A percentile compares a stretch with the other conserved stretches of the same genome.
Conservation (phyloP, 2,797 vertebrate genomes). For the Poecilia picta region DNA sequence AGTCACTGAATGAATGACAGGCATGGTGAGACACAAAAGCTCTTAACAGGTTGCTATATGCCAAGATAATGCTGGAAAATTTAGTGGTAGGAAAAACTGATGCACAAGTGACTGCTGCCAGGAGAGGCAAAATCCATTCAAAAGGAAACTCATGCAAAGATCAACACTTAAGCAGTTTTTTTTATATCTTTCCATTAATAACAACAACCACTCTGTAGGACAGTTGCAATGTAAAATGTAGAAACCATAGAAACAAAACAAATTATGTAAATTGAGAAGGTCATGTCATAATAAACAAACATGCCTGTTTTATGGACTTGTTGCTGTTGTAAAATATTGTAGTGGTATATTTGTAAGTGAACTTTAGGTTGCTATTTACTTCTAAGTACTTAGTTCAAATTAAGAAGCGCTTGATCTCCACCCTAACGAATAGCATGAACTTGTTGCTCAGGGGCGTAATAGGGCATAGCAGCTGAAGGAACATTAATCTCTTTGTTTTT, state of each 20-base stretch:
- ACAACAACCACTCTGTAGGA: neutral
- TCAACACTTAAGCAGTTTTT: neutral
- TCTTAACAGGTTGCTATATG: neutral
- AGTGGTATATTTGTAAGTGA: neutral
- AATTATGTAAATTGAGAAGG: neutral
- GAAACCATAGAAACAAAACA: neutral
- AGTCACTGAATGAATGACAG: neutral
- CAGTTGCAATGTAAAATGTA: neutral
- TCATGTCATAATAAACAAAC: neutral
- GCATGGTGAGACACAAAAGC: neutral
- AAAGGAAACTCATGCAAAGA: neutral
- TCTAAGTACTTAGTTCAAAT: neutral
- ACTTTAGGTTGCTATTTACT: neutral
- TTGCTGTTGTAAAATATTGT: neutral
- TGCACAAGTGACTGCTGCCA: neutral
- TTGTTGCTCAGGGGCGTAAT: neutral
- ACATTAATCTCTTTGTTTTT: neutral
- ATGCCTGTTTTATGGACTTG: neutral
- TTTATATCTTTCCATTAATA: neutral
- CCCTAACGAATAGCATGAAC: neutral
- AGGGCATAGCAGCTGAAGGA: neutral
- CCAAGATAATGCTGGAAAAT: neutral
- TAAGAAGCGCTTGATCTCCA: neutral
- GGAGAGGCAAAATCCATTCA: neutral
- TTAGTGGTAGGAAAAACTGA: neutral